Percentiles rank a stretch among this genome's conserved stretches.
Conservation (phyloP, 2,888 invertebrate genomes). For the Pachymerium ferrugineum region DNA sequence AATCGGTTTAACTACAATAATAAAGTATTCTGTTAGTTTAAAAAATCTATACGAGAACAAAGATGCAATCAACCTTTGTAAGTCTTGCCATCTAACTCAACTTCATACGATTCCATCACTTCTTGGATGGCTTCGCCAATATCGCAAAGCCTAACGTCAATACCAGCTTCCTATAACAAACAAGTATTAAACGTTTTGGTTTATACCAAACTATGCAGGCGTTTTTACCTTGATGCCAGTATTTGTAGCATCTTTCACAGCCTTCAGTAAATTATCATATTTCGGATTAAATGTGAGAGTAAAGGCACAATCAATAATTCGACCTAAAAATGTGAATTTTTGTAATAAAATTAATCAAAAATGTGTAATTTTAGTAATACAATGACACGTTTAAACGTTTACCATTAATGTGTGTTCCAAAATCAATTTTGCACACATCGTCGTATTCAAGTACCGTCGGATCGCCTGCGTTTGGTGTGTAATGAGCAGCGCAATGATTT, state of each 20-base stretch:
- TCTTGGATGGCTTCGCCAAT: slow-evolving; percentile 94
- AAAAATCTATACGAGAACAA: background rate
- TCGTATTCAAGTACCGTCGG: slow-evolving; percentile 87
- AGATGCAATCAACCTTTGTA: slow-evolving; percentile 62
- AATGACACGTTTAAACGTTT: slow-evolving; percentile 34
- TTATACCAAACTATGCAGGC: background rate
- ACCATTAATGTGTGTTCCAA: slow-evolving; percentile 96
- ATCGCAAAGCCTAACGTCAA: slow-evolving; percentile 95
- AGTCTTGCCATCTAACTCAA: slow-evolving; percentile 92
- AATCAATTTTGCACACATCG: slow-evolving; percentile 98
- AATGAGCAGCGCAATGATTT: slow-evolving; percentile 98
- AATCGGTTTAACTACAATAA: slow-evolving; percentile 73
- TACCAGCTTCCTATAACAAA: slow-evolving; percentile 67
- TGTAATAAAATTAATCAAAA: background rate
- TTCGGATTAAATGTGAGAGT: slow-evolving; percentile 94
- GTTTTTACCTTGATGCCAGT: slow-evolving; percentile 74
- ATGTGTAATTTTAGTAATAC: slow-evolving; percentile 23
- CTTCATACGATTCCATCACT: slow-evolving; percentile 99
- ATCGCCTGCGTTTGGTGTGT: slow-evolving; percentile 98
- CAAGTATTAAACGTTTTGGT: slow-evolving; percentile 23
- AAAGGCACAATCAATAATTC: slow-evolving; percentile 98
- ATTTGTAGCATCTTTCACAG: slow-evolving; percentile 96
- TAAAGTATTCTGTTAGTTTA: background rate
- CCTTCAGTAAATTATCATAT: slow-evolving; percentile 87
- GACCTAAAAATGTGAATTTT: slow-evolving; percentile 50